A percentile compares a stretch with the other conserved stretches of the same genome.
Evolutionary conservation across 2,113 vertebrate genomes (phyloP).

Genomic region (Mohoua ochrocephala): DNA sequence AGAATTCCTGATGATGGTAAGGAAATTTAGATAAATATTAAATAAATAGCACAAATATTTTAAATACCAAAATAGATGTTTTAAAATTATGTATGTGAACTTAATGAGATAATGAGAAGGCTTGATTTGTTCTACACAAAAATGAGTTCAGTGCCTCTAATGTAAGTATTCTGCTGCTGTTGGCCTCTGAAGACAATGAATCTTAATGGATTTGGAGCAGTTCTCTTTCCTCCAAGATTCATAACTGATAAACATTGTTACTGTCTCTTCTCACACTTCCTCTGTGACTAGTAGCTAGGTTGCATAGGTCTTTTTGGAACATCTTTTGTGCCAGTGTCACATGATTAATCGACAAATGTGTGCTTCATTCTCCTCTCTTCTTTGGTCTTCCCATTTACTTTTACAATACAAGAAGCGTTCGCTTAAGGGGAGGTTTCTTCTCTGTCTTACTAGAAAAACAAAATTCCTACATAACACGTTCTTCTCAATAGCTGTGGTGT

Average conservation of each 20-base stretch:
- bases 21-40: background rate
- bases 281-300: background rate
- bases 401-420: background rate
- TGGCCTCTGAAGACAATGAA: background rate
- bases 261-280: background rate
- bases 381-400: background rate
- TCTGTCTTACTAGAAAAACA: background rate
- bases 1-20: background rate
- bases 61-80: background rate
- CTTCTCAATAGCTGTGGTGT: background rate
- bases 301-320: background rate
- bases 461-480: background rate
- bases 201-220: background rate
- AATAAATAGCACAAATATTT: background rate
- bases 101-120: background rate
- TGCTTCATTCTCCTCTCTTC: background rate
- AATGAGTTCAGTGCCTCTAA: background rate
- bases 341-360: background rate
- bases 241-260: background rate
- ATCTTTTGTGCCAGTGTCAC: background rate
- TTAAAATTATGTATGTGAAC: background rate
- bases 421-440: background rate
- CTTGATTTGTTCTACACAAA: background rate
- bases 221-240: background rate
- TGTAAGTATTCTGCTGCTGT: background rate